Percentiles rank a stretch among this genome's conserved stretches.
These are phyloP conservation scores for Oriolus oriolus DNA, from an alignment of 2,113 vertebrate genomes.

Conservation along the genomic window DNA sequence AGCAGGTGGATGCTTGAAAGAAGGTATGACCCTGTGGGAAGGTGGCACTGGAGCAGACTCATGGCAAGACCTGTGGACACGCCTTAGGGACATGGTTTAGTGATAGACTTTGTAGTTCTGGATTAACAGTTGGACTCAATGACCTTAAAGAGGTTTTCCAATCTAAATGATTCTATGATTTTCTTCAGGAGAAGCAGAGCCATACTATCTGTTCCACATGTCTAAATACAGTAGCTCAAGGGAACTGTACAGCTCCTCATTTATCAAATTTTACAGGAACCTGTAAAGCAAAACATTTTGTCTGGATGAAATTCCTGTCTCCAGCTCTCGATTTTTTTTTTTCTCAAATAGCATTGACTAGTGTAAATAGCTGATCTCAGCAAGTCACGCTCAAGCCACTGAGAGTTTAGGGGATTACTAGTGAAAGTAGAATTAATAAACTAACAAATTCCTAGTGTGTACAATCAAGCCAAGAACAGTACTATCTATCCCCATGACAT, in stretches of 20 bases:
- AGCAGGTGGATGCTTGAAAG: not conserved
- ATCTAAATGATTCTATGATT: not conserved
- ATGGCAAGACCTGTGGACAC: not conserved
- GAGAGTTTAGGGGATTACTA: not conserved
- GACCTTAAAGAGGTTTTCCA: not conserved
- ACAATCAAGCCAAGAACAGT: not conserved
- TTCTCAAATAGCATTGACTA: not conserved
- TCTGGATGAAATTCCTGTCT: not conserved
- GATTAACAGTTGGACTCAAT: not conserved
- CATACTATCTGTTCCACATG: not conserved
- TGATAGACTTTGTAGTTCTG: not conserved
- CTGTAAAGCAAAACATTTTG: conserved; percentile 31
- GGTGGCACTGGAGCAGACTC: not conserved
- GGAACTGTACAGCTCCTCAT: not conserved
- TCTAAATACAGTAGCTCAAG: not conserved
- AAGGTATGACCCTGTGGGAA: not conserved
- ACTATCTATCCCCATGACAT: not conserved
- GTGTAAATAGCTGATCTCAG: not conserved
- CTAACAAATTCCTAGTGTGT: not conserved
- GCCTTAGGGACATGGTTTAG: not conserved
- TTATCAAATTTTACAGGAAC: conserved; percentile 31
- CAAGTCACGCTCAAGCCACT: not conserved
- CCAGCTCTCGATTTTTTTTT: not conserved
- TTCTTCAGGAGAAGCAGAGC: not conserved
- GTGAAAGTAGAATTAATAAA: not conserved